These are phyloP conservation scores for Perdita meconis DNA, from an alignment of 2,888 invertebrate genomes.

Conservation along the genomic window DNA sequence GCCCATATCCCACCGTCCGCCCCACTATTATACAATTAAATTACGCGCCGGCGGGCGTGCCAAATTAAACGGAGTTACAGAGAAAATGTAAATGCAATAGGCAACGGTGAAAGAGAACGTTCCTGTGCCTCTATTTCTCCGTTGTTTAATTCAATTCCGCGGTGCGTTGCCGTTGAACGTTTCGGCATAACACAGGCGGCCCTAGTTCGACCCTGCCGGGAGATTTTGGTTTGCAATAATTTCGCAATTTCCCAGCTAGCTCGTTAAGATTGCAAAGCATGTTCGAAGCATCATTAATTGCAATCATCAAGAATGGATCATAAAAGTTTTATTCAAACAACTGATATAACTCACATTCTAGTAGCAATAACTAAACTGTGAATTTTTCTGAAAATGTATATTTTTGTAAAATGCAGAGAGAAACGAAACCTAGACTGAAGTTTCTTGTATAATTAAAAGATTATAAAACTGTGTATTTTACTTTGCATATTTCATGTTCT, in stretches of 20 bases:
- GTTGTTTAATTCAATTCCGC: slow-evolving; percentile 54
- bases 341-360: no score
- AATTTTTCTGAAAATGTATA: no score
- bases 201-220: background rate
- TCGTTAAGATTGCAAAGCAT: slow-evolving; percentile 18
- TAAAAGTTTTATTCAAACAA: no score
- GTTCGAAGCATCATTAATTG: slow-evolving; percentile 35
- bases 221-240: slow-evolving; percentile 48
- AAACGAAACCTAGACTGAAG: no score
- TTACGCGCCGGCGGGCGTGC: background rate
- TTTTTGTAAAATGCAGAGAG: no score
- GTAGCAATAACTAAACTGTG: no score
- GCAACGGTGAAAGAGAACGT: slow-evolving; percentile 15
- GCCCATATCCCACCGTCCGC: background rate
- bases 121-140: slow-evolving; percentile 22
- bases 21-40: slow-evolving; percentile 33
- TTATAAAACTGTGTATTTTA: no score
- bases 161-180: slow-evolving; percentile 9
- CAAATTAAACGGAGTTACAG: slow-evolving; percentile 45
- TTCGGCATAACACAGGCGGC: slow-evolving; percentile 2
- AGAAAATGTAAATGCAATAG: slow-evolving; percentile 47
- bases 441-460: no score
- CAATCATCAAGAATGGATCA: no score
- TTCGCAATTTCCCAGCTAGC: slow-evolving; percentile 12
- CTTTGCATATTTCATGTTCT: no score